Percentiles rank a stretch among this genome's conserved stretches.
These are phyloP conservation scores for Sycobia sp. DNA, from an alignment of 1,140 invertebrate species.

Conservation along the genomic window DNA sequence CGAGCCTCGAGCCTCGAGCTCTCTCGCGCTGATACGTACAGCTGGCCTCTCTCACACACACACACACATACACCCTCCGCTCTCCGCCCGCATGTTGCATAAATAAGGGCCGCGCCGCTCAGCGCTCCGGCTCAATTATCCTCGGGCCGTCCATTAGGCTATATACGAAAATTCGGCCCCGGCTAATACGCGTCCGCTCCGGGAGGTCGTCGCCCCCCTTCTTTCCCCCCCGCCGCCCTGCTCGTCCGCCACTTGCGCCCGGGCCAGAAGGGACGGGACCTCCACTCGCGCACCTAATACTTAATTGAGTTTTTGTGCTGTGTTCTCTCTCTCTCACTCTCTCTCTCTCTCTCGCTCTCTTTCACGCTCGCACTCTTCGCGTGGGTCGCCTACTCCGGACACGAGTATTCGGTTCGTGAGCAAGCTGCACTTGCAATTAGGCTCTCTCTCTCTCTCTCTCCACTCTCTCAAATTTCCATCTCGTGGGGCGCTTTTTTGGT, in stretches of 20 bases:
- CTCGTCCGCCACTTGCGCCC: not conserved
- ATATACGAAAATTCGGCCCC: constrained; percentile 36
- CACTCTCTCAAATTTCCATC: too few relatives aligned
- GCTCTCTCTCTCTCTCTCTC: too few relatives aligned
- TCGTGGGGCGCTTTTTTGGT: too few relatives aligned
- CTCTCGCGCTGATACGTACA: not conserved
- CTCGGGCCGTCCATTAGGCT: constrained; percentile 47
- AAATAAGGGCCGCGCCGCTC: constrained; percentile 45
- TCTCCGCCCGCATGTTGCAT: constrained; percentile 28
- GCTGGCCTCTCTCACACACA: not conserved
- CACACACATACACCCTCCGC: not conserved
- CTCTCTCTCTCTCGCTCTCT: too few relatives aligned
- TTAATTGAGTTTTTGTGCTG: constrained; percentile 44
- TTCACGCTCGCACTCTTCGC: too few relatives aligned
- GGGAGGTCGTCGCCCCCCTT: constrained; percentile 36
- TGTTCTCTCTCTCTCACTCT: not conserved
- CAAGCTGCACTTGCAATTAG: too few relatives aligned
- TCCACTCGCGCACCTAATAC: too few relatives aligned
- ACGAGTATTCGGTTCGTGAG: too few relatives aligned
- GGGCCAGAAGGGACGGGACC: too few relatives aligned
- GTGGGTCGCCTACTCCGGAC: too few relatives aligned
- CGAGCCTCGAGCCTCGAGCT: not conserved
- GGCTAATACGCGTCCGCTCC: constrained; percentile 38
- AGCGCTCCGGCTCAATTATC: constrained; percentile 52
- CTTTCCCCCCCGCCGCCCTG: constrained; percentile 24